Base-by-base conservation (phyloP, 2,113 vertebrate genomes). In the Rhinolophus sinicus region DNA sequence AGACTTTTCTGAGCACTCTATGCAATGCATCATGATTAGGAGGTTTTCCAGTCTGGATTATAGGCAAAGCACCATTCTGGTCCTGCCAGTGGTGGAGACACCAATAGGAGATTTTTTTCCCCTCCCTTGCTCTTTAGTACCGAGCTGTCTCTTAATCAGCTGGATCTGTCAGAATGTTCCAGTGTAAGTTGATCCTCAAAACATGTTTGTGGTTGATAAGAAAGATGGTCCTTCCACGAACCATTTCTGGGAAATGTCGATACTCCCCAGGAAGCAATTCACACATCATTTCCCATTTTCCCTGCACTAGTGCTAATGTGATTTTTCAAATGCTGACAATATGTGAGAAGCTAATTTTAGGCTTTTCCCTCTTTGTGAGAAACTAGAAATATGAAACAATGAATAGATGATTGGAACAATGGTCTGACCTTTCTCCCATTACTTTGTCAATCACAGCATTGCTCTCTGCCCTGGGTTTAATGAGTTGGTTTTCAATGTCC, bases 331-430 rank as follows among this genome's bases (percentile, higher is more conserved):
- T 60, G 22, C 90, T 90, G 33, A 58, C 15, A 83, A 52, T 65
- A 87, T 33, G 67, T 73, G 38, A 86, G 69, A 86, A 73, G 75
- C 69, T 83, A 82, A 73, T 87, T 96, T 87, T 93, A 93, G 93
- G 44, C 38, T 72, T 93, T 44, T 18, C 35, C 24, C 8, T 89
- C 44, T 86, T 12, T 72, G 54, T 15, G 70, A 38, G 85, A 38
- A 82, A 65, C 44, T 81, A 70, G 80, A 77, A 87, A 58, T 58
- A 82, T 82, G 62, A 93, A 93, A 77, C 21, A 77, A 73, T 67
- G 14, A 90, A 22, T 38, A 54, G n/a, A 40, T 72, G 33, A 73
- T 50, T 19, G 6, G 50, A 90, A 56, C 28, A n/a, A 24, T n/a
- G 54, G 19, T 35, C 67, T 44, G 76, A 52, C 64, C 93, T 65